Percentiles rank a stretch among this genome's conserved stretches.
Evolutionary conservation across 2,888 invertebrate genomes (phyloP).

Genomic region (Tetanocera ferruginea): DNA sequence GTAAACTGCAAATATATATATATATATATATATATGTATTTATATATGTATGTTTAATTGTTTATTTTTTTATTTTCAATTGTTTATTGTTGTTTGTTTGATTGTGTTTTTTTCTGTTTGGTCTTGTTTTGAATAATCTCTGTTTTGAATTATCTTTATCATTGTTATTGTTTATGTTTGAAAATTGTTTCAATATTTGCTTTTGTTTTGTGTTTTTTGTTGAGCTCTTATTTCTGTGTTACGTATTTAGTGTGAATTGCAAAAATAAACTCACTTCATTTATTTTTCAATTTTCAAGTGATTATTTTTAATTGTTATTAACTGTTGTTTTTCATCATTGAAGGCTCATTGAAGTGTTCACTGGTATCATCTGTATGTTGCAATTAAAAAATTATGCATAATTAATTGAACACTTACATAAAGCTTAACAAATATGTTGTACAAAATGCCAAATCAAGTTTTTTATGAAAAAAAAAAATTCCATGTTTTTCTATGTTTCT

Average conservation of each 20-base stretch:
- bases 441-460: too few relatives aligned
- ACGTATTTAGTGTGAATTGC: not conserved
- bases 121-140: slow-evolving; percentile 41
- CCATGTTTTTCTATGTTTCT: too few relatives aligned
- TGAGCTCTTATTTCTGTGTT: slow-evolving; percentile 12
- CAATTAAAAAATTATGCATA: not conserved
- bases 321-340: slow-evolving; percentile 9
- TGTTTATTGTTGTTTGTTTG: slow-evolving; percentile 16
- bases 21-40: slow-evolving; percentile 34
- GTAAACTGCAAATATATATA: slow-evolving; percentile 15
- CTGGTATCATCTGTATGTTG: not conserved
- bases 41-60: slow-evolving; percentile 37
- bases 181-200: not conserved
- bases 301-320: slow-evolving; percentile 4
- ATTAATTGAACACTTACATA: too few relatives aligned
- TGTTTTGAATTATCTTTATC: slow-evolving; percentile 42
- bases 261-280: slow-evolving; percentile 3
- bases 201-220: slow-evolving; percentile 17
- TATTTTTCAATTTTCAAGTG: slow-evolving; percentile 10
- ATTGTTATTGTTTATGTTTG: slow-evolving; percentile 32
- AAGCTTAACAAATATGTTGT: too few relatives aligned
- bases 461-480: too few relatives aligned
- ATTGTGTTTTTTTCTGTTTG: slow-evolving; percentile 20
- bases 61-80: slow-evolving; percentile 34
- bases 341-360: not conserved